A percentile compares a stretch with the other conserved stretches of the same genome.
Conservation (phyloP, 1,140 invertebrate genomes). For the Phortica variegata region DNA sequence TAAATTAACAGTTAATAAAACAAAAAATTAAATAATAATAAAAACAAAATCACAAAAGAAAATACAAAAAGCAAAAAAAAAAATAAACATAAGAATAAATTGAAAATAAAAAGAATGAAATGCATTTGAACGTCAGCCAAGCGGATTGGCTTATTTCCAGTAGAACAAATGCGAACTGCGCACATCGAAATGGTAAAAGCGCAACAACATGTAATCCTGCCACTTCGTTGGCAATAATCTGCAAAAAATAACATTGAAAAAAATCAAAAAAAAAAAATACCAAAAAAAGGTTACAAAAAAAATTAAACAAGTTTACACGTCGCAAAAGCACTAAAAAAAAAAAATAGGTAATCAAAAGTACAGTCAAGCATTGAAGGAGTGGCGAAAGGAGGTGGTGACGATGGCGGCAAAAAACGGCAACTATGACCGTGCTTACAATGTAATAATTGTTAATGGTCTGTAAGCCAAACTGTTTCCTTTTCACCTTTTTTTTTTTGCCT, state of each 20-base stretch:
- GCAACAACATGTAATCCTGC: slow-evolving; percentile 51
- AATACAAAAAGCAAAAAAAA: background rate
- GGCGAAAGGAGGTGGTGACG: no score
- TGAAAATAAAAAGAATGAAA: no score
- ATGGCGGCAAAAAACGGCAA: no score
- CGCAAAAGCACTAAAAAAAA: no score
- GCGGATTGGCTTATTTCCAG: slow-evolving; percentile 31
- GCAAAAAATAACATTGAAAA: slow-evolving; percentile 5
- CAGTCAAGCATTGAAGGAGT: background rate
- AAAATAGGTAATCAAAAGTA: background rate
- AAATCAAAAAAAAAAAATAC: no score
- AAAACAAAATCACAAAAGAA: background rate
- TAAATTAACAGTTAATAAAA: no score
- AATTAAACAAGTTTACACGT: background rate
- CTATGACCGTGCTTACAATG: no score
- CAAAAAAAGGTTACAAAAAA: background rate
- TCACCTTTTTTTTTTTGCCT: no score
- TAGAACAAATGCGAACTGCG: slow-evolving; percentile 48
- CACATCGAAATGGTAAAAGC: slow-evolving; percentile 47
- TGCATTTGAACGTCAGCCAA: no score
- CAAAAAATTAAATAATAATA: no score
- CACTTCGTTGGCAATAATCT: slow-evolving; percentile 50
- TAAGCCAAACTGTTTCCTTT: no score
- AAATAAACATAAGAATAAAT: background rate
- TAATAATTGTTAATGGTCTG: no score